Conservation (phyloP, 1,140 invertebrate genomes). For the fruit fly (Drosophila melanogaster) region Release_6_plus_ISO1_MT NT_037436.4:2074001-2074500, state of each 20-base stretch:
- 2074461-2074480: slow-evolving; percentile 5
- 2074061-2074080: slow-evolving; percentile 41
- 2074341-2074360: slow-evolving; percentile 32
- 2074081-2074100: slow-evolving; percentile 34
- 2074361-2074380: slow-evolving; percentile 29
- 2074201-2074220: slow-evolving; percentile 50
- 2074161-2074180: slow-evolving; percentile 27
- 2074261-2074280: slow-evolving; percentile 2
- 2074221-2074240: slow-evolving; percentile 23
- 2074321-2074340: slow-evolving; percentile 48
- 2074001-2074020: slow-evolving; percentile 80
- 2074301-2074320: slow-evolving; percentile 41
- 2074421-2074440: slow-evolving; percentile 50
- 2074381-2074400: slow-evolving; percentile 57
- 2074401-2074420: slow-evolving; percentile 58
- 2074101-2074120: slow-evolving; percentile 26
- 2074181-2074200: slow-evolving; percentile 49
- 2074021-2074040: slow-evolving; percentile 33
- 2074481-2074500: not conserved
- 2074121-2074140: slow-evolving; percentile 40
- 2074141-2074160: slow-evolving; percentile 28
- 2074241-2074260: slow-evolving; percentile 33
- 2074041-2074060: not conserved
- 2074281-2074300: slow-evolving; percentile 18
- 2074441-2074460: slow-evolving; percentile 37